Evolutionary conservation across 2,797 vertebrate species (phyloP), one percentile per base, ranked within the genome.

Genomic region (Lates japonicus): DNA sequence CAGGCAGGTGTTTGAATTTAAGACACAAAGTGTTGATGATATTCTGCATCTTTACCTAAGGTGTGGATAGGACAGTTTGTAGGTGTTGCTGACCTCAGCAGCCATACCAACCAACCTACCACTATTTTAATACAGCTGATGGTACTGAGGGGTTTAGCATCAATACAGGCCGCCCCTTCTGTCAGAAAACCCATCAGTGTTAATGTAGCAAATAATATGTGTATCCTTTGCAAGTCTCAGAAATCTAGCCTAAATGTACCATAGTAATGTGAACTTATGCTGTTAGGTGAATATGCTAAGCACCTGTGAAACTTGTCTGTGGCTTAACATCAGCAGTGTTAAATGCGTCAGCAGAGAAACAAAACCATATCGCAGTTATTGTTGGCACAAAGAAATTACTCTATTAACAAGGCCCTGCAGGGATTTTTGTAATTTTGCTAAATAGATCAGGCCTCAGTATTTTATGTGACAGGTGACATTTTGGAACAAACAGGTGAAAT

Each of bases 41-140:
- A 81, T 87, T 78, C 79, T 57, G n/a, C 66, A 74, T 75, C 52
- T 58, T 62, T 42, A 60, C 46, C 20, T 6, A 35, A 84, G 68
- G 83, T 88, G 73, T 83, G 64, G 67, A 90, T 35, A 31, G 76
- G 60, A 72, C 59, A 59, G 65, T 65, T 87, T 83, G 35, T 46
- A 64, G 54, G 79, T 81, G 65, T 79, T 80, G 55, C 42, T 25
- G 48, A 51, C 39, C 44, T 67, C 52, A 82, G 63, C 29, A 25
- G 73, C 29, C 25, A 29, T 29, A 35, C 41, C 67, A 49, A 25
- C 29, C 62, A 33, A 29, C 60, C 46, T 35, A 35, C 31, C 51
- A 41, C 16, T 14, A 58, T 17, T 72, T 2, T 3, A 63, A 65
- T 22, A 3, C 20, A 46, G 61, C 35, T 67, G 57, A 46, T 39